Percentiles rank a stretch among this genome's conserved stretches.
phyloP scores from a whole-genome alignment of 2,113 vertebrate genomes.

The Typhlomys cinereus region DNA sequence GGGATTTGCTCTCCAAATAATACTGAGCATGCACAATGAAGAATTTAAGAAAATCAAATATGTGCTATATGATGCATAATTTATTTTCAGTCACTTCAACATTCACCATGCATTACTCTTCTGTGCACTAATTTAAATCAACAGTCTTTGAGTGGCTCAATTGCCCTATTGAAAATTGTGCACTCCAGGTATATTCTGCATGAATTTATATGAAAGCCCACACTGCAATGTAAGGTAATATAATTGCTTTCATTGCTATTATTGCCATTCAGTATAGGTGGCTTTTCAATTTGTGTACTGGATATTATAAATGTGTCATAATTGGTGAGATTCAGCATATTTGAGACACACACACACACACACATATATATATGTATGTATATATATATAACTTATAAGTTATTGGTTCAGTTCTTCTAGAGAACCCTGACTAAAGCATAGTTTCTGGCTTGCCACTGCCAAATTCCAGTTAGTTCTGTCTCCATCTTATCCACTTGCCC shows the following conservation, averaged over 20 bases:
- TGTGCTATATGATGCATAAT: neutral
- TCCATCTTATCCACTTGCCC: too few relatives aligned
- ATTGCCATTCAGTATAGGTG: neutral
- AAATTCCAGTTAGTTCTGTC: too few relatives aligned
- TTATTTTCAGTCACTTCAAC: neutral
- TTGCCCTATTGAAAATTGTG: neutral
- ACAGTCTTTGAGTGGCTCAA: neutral
- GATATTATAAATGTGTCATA: neutral
- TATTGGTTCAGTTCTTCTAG: too few relatives aligned
- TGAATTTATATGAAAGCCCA: neutral
- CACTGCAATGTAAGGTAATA: neutral
- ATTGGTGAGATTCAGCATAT: neutral
- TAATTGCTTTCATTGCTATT: neutral
- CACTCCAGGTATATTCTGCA: neutral
- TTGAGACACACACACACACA: neutral
- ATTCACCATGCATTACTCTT: neutral
- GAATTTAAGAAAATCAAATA: constrained; percentile 6
- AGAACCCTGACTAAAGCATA: too few relatives aligned
- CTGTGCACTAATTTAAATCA: neutral
- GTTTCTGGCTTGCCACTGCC: too few relatives aligned
- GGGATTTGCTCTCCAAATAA: neutral
- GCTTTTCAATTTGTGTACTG: neutral
- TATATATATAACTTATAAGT: neutral
- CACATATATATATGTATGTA: neutral
- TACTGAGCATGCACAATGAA: neutral